Conservation (phyloP, 2,888 invertebrate species). For the Melolontha melolontha region DNA sequence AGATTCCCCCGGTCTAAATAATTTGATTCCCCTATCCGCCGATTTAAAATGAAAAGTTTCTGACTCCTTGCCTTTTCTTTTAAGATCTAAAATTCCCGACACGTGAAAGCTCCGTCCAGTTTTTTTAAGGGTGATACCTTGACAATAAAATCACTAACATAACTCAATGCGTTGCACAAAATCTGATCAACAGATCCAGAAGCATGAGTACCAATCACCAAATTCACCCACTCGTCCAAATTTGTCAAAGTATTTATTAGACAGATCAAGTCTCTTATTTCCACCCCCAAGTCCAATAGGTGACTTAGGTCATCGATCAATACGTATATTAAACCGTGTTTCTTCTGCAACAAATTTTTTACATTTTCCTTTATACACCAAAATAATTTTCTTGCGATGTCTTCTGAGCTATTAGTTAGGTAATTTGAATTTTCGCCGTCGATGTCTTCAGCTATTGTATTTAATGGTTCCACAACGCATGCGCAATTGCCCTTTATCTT, state of each 20-base stretch:
- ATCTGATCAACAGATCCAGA: slow-evolving; percentile 70
- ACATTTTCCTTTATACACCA: slow-evolving; percentile 40
- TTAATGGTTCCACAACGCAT: slow-evolving; percentile 69
- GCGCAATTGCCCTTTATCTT: slow-evolving; percentile 67
- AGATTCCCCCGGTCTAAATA: slow-evolving; percentile 76
- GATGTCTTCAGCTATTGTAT: slow-evolving; percentile 65
- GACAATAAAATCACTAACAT: slow-evolving; percentile 74
- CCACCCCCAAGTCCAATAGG: slow-evolving; percentile 74
- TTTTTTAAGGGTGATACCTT: slow-evolving; percentile 75
- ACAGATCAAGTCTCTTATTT: slow-evolving; percentile 67
- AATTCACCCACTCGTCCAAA: slow-evolving; percentile 63
- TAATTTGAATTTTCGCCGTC: slow-evolving; percentile 59
- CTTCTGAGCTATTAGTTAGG: slow-evolving; percentile 55
- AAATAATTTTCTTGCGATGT: slow-evolving; percentile 31
- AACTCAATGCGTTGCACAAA: slow-evolving; percentile 72
- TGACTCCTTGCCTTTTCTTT: slow-evolving; percentile 55
- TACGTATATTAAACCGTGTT: slow-evolving; percentile 61
- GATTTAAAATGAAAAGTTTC: slow-evolving; percentile 75
- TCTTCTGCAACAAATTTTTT: slow-evolving; percentile 42
- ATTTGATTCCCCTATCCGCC: slow-evolving; percentile 79
- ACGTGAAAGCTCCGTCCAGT: slow-evolving; percentile 81
- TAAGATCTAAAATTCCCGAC: slow-evolving; percentile 75
- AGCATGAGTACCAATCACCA: slow-evolving; percentile 72
- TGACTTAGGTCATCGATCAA: slow-evolving; percentile 81
- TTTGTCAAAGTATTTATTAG: slow-evolving; percentile 67